These are phyloP conservation scores for Lepidurus packardi DNA, from an alignment of 1,140 invertebrate genomes.

Conservation along the genomic window DNA sequence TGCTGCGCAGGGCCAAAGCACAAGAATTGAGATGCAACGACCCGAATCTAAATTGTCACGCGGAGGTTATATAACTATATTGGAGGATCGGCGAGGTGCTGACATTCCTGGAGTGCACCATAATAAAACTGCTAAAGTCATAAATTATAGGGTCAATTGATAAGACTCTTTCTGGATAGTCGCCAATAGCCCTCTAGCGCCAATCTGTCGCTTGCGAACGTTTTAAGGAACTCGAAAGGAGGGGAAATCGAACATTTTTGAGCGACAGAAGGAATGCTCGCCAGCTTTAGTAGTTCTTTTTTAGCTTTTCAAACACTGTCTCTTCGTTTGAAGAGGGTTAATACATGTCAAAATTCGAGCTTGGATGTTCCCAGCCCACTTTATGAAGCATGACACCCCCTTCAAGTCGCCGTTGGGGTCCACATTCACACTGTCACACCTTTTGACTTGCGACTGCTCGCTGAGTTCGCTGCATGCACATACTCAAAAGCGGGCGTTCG, in stretches of 20 bases:
- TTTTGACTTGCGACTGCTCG: neutral
- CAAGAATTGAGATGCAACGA: neutral
- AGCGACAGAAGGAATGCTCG: neutral
- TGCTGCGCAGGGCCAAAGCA: neutral
- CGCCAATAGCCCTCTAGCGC: constrained; percentile 2
- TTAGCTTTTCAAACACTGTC: neutral
- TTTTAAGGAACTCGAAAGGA: neutral
- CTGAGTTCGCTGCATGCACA: neutral
- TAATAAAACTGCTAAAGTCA: neutral
- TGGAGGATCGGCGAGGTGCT: neutral
- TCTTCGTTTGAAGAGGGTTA: neutral
- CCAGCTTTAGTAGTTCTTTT: neutral
- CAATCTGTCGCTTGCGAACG: neutral
- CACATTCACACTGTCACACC: constrained; percentile 15
- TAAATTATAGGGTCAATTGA: constrained; percentile 12
- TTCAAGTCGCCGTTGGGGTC: constrained; percentile 17
- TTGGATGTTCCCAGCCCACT: neutral
- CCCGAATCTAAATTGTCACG: constrained; percentile 3
- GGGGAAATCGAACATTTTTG: neutral
- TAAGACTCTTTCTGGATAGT: neutral
- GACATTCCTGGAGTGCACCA: neutral
- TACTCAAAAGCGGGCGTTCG: constrained; percentile 4
- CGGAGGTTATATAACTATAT: constrained; percentile 10
- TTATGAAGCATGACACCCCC: constrained; percentile 19
- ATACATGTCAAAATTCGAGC: constrained; percentile 13